Conservation (phyloP, 2,113 vertebrate species). For the Amblyornis subalaris region DNA sequence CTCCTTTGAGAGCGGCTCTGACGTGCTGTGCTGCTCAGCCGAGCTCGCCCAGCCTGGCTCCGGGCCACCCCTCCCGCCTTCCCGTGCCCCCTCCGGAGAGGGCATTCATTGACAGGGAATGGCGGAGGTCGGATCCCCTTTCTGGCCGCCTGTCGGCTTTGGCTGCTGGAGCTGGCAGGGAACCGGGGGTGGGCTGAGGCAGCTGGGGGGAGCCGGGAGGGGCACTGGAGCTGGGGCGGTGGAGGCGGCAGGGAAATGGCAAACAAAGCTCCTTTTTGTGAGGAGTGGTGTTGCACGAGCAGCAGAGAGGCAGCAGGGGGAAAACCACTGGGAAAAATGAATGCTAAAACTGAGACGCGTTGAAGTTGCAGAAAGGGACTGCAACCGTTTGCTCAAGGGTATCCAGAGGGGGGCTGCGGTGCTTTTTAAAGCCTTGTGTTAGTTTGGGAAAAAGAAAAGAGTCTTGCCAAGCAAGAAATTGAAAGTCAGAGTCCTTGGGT, state of each 20-base stretch:
- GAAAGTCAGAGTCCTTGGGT: background rate
- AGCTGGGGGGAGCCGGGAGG: background rate
- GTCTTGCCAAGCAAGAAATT: background rate
- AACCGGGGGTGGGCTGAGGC: background rate
- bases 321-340: background rate
- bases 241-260: background rate
- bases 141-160: background rate
- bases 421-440: background rate
- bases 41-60: background rate
- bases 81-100: constrained; percentile 9
- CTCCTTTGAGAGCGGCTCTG: constrained; percentile 1
- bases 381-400: background rate
- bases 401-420: background rate
- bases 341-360: background rate
- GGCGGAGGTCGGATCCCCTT: background rate
- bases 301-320: background rate
- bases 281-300: background rate
- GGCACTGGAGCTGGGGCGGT: background rate
- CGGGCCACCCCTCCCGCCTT: constrained; percentile 56
- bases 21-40: fast-evolving
- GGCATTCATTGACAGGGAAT: background rate
- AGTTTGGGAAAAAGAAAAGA: background rate
- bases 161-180: background rate
- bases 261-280: constrained; percentile 2
- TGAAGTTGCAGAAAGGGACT: background rate